Evolutionary conservation across 2,888 invertebrate species (phyloP), one percentile per base, ranked within the genome.

Genomic region (Tholera decimalis): DNA sequence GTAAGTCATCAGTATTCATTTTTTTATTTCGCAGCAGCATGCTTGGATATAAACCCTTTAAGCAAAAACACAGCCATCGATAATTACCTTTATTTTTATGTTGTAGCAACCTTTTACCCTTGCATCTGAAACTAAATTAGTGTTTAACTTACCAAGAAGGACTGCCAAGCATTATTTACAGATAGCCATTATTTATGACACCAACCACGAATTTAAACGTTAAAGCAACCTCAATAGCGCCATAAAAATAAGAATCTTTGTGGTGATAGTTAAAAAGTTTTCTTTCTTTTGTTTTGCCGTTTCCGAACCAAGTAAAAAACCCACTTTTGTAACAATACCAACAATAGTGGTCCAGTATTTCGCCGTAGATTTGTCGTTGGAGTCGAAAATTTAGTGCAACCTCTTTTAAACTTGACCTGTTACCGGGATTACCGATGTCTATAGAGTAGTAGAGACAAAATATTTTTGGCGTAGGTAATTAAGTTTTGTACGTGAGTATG

Each of bases 371-470:
- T 91, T 92, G 91, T 89, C 83, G 86, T 81, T 85, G 78, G 86
- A 89, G 85, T 87, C 83, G 86, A 90, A 91, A 92, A 91, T 92
- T 91, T 92, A 91, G 88, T 90, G 89, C 89, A 87, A 91, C 89
- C 90, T 90, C 89, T 89, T 91, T 91, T 90, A 91, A 91, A 92
- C 91, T 91, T 91, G 91, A 92, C 91, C 91, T 88, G 89, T 78
- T 86, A 81, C 73, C 50, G 53, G 68, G 79, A 85, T 84, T 80
- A 85, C 39, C 18, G 76, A 60, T 61, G 47, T 35, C 71, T 55
- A 61, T 83, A 66, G 88, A 90, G 87, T 54, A 41, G 81, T n/a
- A 13, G 20, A n/a, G n/a, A n/a, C 13, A 5, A 24, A 61, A 5
- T 22, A 22, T n/a, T 30, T 41, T 56, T 41, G 15, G 4, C 3